These are phyloP conservation scores for Periophthalmus modestus DNA, from an alignment of 2,113 vertebrate genomes.

Conservation along the genomic window DNA sequence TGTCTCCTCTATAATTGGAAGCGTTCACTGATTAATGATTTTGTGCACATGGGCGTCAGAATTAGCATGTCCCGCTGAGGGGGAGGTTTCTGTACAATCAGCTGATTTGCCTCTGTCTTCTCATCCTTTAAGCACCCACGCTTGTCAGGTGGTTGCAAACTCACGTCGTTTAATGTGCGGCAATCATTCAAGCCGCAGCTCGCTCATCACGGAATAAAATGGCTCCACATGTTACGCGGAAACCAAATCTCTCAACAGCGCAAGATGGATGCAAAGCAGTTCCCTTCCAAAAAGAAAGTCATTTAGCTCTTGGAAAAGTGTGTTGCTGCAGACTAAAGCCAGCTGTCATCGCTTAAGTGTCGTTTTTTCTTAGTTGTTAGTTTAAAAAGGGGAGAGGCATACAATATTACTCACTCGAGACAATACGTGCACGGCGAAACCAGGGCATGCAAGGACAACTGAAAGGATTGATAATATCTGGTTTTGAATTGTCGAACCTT, in stretches of 20 bases:
- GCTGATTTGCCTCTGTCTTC: conserved; percentile 56
- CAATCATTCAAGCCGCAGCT: conserved; percentile 26
- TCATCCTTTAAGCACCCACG: conserved; percentile 35
- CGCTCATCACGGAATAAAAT: conserved; percentile 49
- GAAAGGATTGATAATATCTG: neutral
- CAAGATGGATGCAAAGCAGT: conserved; percentile 35
- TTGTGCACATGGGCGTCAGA: conserved; percentile 53
- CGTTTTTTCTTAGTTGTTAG: neutral
- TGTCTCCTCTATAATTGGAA: conserved; percentile 62
- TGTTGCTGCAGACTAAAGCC: conserved; percentile 3
- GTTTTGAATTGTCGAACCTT: neutral
- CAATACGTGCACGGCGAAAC: neutral
- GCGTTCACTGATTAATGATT: conserved; percentile 72
- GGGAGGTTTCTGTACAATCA: conserved; percentile 64
- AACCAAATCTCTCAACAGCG: conserved; percentile 21
- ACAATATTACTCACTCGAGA: neutral
- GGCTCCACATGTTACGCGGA: conserved; percentile 40
- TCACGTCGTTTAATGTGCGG: conserved; percentile 44
- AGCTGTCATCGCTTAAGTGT: neutral
- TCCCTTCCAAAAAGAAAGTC: conserved; percentile 20
- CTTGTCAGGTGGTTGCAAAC: conserved; percentile 43
- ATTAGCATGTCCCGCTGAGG: conserved; percentile 59
- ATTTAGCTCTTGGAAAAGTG: conserved; percentile 17
- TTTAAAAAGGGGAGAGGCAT: neutral
- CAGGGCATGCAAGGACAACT: neutral